These are phyloP conservation scores for Cyphomyrus discorhynchus DNA, from an alignment of 2,113 vertebrate species.

Conservation along the genomic window DNA sequence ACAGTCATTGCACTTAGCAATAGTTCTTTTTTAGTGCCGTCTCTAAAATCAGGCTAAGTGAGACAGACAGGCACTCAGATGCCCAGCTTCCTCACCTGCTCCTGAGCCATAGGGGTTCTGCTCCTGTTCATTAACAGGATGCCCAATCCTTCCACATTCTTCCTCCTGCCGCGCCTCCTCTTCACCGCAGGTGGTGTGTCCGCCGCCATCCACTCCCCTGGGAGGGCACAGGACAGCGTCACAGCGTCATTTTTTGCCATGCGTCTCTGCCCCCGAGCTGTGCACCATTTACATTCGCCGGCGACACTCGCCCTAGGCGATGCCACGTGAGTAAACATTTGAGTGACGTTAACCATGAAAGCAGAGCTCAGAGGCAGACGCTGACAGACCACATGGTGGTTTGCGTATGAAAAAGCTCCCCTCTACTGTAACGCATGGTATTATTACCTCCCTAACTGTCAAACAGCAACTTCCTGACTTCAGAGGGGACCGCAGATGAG, in stretches of 20 bases:
- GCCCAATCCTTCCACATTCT: slow-evolving; percentile 93
- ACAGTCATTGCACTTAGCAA: no score
- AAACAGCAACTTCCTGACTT: not conserved
- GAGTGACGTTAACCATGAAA: not conserved
- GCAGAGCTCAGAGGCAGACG: not conserved
- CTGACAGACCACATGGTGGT: not conserved
- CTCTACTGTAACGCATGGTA: not conserved
- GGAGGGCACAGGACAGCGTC: not conserved
- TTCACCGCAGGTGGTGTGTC: slow-evolving; percentile 82
- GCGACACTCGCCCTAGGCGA: not conserved
- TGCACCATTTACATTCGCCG: not conserved
- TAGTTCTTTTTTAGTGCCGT: no score
- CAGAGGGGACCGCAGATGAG: not conserved
- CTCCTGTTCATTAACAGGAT: slow-evolving; percentile 81
- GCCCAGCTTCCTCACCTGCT: slow-evolving; percentile 63
- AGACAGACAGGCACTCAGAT: not conserved
- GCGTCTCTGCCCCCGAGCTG: not conserved
- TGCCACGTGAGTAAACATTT: slow-evolving; percentile 1
- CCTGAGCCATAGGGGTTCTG: slow-evolving; percentile 58
- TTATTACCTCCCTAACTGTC: not conserved
- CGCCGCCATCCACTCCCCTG: slow-evolving; percentile 49
- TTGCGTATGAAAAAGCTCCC: not conserved
- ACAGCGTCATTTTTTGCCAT: not conserved
- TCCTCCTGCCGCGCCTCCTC: slow-evolving; percentile 84
- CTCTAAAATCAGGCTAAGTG: not conserved